Conservation (phyloP, 53 echinoderm and acorn worm genomes). For the Pentamera pediparva region DNA sequence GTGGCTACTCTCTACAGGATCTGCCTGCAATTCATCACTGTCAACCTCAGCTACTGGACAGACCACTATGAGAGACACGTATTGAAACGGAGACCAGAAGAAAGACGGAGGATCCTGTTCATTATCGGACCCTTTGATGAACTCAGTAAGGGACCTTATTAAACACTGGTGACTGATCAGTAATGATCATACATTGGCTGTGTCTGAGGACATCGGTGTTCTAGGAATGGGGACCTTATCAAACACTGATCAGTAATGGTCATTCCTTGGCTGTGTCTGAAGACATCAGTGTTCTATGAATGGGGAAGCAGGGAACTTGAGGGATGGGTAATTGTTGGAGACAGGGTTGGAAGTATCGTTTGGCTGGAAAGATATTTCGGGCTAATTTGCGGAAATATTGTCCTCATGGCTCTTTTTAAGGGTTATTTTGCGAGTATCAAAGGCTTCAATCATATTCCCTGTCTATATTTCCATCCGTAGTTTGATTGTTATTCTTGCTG, state of each 20-base stretch:
- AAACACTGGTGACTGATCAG: background rate
- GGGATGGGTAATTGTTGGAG: background rate
- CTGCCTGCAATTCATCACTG: background rate
- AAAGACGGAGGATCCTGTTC: slow-evolving; percentile 4
- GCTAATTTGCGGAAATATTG: no score
- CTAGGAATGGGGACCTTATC: background rate
- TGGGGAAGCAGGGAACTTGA: background rate
- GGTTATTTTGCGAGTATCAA: no score
- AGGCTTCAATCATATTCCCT: no score
- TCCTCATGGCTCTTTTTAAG: no score
- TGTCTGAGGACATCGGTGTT: background rate
- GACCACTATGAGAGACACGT: slow-evolving; percentile 16
- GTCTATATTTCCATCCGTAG: no score
- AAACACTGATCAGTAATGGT: background rate
- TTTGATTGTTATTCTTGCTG: no score
- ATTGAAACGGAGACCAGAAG: background rate
- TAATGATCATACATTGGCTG: background rate
- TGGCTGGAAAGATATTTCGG: no score
- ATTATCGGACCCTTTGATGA: slow-evolving; percentile 23
- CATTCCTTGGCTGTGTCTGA: background rate
- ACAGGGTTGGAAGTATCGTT: no score
- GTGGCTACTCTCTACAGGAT: background rate
- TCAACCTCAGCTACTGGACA: slow-evolving; percentile 18
- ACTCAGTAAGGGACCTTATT: background rate
- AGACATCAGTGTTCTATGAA: background rate